These are phyloP conservation scores for Potamarius usumacintae DNA, from an alignment of 2,113 vertebrate genomes.

Conservation along the genomic window DNA sequence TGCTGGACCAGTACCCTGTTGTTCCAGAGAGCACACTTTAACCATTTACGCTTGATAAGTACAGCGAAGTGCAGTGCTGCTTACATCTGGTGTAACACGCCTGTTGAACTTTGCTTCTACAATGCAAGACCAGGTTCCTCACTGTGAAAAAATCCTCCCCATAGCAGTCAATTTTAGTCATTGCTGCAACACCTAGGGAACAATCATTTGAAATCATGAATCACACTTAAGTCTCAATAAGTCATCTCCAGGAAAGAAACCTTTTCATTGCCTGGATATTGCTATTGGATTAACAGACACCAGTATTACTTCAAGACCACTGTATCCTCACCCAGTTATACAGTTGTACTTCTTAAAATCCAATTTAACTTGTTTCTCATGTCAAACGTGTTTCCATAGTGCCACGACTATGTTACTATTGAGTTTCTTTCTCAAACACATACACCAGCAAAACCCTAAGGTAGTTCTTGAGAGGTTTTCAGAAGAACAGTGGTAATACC, in stretches of 20 bases:
- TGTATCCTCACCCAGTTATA: too few species aligned
- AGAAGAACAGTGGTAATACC: neutral
- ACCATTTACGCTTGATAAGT: neutral
- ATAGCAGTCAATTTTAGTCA: slow-evolving; percentile 61
- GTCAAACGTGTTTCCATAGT: neutral
- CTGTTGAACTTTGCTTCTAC: slow-evolving; percentile 55
- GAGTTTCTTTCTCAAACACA: neutral
- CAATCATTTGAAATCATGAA: neutral
- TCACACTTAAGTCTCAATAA: slow-evolving; percentile 2
- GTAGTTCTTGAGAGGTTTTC: neutral
- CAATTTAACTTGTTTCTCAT: neutral
- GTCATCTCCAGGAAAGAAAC: neutral
- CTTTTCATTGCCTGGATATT: neutral
- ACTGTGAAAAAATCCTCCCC: slow-evolving; percentile 66
- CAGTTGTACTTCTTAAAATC: neutral
- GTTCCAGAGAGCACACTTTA: neutral
- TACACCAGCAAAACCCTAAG: neutral
- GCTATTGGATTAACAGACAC: neutral
- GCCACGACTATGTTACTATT: neutral
- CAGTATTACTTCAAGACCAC: neutral
- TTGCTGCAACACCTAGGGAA: slow-evolving; percentile 28
- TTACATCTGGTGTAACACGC: slow-evolving; percentile 71
- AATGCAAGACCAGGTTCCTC: slow-evolving; percentile 59
- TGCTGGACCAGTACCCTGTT: neutral
- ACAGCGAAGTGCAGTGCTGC: neutral